These are phyloP conservation scores for Melinopterus prodromus DNA, from an alignment of 2,888 invertebrate species.

Conservation along the genomic window DNA sequence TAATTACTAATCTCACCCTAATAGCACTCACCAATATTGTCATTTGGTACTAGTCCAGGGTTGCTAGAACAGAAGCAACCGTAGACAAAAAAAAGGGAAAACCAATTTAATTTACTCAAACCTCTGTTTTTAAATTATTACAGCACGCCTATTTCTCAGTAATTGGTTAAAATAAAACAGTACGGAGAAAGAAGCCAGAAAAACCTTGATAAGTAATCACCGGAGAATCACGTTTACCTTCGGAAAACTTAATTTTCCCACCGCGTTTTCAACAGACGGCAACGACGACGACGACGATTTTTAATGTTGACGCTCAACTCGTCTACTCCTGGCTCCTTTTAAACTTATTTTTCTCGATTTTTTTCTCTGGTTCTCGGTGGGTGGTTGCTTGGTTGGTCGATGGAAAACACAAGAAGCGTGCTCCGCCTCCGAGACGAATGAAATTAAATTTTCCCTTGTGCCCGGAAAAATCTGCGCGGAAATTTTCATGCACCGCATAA, in stretches of 20 bases:
- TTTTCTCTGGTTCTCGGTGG: neutral
- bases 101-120: neutral
- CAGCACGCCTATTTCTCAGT: neutral
- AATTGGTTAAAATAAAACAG: neutral
- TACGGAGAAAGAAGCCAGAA: neutral
- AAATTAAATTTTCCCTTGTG: neutral
- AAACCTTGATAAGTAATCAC: neutral
- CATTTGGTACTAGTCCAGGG: no score
- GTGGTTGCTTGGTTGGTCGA: neutral
- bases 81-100: no score
- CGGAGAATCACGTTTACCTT: neutral
- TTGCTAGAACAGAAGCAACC: no score
- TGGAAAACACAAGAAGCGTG: neutral
- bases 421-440: neutral
- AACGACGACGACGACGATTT: neutral
- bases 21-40: no score
- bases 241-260: neutral
- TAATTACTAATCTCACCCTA: no score
- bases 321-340: neutral
- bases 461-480: neutral
- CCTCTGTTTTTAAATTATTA: neutral
- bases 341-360: conserved; percentile 4
- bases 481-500: neutral
- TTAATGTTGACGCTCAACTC: neutral
- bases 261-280: neutral